Base-by-base conservation (phyloP, 2,888 invertebrate species). In the Strigamia maritima region DNA sequence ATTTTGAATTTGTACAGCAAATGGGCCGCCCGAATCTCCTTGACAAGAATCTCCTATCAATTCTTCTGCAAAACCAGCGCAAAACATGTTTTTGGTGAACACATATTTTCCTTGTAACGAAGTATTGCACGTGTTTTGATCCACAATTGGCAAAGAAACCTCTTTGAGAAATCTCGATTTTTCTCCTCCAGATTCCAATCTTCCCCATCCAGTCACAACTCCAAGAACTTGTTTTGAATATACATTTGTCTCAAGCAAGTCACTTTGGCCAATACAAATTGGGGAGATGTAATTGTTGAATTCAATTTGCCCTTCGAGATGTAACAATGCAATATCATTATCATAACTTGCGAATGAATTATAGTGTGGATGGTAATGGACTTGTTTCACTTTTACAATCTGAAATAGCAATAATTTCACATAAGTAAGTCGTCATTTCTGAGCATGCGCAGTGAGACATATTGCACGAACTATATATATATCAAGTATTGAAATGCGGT, bases 1-100 rank as follows among this genome's bases (percentile, higher is more conserved):
- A 83, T 65, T 65, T 16, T 22, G 12, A 26, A 75, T 28, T 40
- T 81, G 74, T 44, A 82, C 82, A 8, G 82, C 80, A 76, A 83
- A 83, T 16, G 83, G 83, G 19, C 83, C 83, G n/a, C 84, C 84
- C 28, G 82, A 82, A 75, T 84, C 84, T 3, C 84, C 84, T 77
- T 84, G 82, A 49, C 84, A 84, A 4, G 84, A 82, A 80, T 84
- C 84, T 1, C 83, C 83, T 14, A 82, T 79, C 10, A 83, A 80
- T 70, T 81, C 81, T 76, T 81, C 79, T 16, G 80, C 76, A 80
- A 82, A 83, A 16, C 83, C 83, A 31, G 83, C 83, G 80, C 83
- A 83, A 76, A 83, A 83, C 83, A 83, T 83, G 78, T 83, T 83
- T 8, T 80, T 35, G 0, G 82, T 83, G 79, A 26, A n/a, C 81